These are phyloP conservation scores for Setipinna tenuifilis DNA, from an alignment of 2,797 vertebrate species.

Conservation along the genomic window DNA sequence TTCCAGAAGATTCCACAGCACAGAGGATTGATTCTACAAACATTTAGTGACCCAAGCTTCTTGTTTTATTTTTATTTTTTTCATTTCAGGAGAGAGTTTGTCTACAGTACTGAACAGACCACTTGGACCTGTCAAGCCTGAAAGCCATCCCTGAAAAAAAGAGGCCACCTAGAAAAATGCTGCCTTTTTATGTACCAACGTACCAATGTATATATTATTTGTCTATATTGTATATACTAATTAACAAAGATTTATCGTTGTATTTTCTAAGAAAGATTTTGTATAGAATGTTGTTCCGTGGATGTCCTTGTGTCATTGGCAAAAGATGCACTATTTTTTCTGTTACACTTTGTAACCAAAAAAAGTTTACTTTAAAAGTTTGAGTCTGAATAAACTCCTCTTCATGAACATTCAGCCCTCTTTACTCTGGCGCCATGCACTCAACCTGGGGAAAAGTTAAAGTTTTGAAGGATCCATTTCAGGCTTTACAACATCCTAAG, in stretches of 20 bases:
- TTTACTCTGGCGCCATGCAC: background rate
- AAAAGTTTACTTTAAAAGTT: background rate
- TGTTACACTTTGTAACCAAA: background rate
- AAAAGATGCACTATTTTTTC: background rate
- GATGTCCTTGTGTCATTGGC: background rate
- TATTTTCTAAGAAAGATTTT: background rate
- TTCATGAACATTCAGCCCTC: background rate
- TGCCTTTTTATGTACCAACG: conserved; percentile 37
- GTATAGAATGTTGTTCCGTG: background rate
- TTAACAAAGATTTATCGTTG: conserved; percentile 45
- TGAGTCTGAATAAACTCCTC: background rate
- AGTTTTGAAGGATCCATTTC: background rate
- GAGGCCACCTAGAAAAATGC: background rate
- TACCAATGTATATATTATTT: conserved; percentile 33
- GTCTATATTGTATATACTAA: conserved; percentile 49
- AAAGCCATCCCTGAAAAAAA: conserved; percentile 59
- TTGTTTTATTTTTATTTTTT: conserved; percentile 33
- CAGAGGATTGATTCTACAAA: background rate
- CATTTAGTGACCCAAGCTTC: background rate
- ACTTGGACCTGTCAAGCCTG: conserved; percentile 77
- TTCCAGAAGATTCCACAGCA: background rate
- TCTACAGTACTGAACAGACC: conserved; percentile 65
- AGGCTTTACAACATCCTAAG: background rate
- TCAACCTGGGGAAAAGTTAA: background rate
- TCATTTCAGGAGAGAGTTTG: conserved; percentile 73